Base-by-base conservation (phyloP, 1,140 invertebrate genomes). In the Dysdera silvatica region DNA sequence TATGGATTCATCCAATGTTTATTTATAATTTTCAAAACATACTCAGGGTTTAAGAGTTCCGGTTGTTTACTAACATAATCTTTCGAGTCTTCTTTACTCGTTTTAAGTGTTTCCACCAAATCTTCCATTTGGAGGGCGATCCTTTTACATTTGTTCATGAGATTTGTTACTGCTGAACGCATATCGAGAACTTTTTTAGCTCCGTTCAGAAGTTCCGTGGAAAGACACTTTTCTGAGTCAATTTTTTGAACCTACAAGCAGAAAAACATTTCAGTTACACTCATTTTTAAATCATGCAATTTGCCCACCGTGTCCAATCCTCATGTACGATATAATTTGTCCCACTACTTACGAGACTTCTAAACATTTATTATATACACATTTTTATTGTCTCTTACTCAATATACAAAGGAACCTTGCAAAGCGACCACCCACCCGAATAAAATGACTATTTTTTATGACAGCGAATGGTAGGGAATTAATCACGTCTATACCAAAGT, bases 61-160 rank as follows among this genome's bases (percentile, higher is more conserved):
- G 79, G 79, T 65, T 81, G 79, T 60, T 75, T 70, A 35, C 65
- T 76, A 32, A 80, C 74, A 37, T 76, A 73, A 47, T 70, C 70
- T 18, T 69, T 64, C 18, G 41, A 52, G 26, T 70, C 68, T 26
- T 71, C 67, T 51, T 58, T 55, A 16, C 67, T 68, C 6, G 56
- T 53, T 14, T 71, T 72, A 20, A 81, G 69, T 28, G 70, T 68
- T n/a, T 73, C 70, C 0, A 81, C 79, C 12, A 76, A 70, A n/a
- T 68, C 66, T 54, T 75, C 75, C 74, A 81, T 76, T 33, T 79
- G 69, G 8, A 72, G 63, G 18, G 75, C 75, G 41, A 81, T 78
- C 29, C 73, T 72, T 59, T 80, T 75, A 71, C 81, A 82, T 51
- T 74, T 75, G 48, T 75, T 69, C 78, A 82, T 80, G 18, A 82